Conservation (phyloP, 2,113 vertebrate genomes). For the Zapornia atra region DNA sequence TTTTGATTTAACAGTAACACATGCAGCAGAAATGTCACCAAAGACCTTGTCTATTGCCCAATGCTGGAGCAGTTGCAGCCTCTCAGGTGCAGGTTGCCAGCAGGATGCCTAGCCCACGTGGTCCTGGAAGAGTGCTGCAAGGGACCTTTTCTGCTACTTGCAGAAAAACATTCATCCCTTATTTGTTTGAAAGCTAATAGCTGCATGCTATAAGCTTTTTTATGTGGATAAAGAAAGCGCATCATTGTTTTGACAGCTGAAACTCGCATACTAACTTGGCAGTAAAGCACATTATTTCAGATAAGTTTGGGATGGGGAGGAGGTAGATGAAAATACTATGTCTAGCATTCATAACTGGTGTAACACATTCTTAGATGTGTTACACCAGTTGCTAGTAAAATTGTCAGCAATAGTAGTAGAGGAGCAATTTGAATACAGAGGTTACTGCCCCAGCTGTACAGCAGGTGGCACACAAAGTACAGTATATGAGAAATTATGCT, state of each 20-base stretch:
- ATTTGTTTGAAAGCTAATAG: background rate
- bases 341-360: too few species aligned
- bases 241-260: background rate
- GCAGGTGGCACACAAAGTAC: slow-evolving; percentile 40
- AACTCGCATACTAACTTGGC: background rate
- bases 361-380: background rate
- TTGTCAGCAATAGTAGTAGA: background rate
- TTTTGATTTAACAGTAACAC: background rate
- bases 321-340: background rate
- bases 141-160: background rate
- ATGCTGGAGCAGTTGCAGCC: rapidly evolving
- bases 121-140: background rate
- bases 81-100: background rate
- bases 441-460: slow-evolving; percentile 18
- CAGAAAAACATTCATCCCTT: background rate
- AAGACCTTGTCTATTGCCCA: background rate
- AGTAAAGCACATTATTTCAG: background rate
- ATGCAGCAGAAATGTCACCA: background rate
- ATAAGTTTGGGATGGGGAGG: background rate
- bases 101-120: background rate
- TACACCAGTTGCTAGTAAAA: background rate
- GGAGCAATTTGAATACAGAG: background rate
- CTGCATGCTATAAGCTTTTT: background rate
- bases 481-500: background rate
- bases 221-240: background rate